Evolutionary conservation across 2,888 invertebrate species (phyloP).

Genomic region (Tiliacea citrago): DNA sequence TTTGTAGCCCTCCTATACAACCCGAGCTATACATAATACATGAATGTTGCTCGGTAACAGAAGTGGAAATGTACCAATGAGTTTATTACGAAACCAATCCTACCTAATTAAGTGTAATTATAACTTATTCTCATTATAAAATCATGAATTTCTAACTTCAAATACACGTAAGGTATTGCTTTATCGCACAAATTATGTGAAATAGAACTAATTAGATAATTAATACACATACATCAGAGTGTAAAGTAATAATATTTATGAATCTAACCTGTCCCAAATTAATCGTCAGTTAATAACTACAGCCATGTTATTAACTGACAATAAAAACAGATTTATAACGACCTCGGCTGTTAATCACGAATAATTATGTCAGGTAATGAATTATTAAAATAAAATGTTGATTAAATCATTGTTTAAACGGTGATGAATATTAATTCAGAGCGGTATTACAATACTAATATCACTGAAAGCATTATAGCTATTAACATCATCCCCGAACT

Average conservation of each 20-base stretch:
- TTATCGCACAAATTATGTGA: neutral
- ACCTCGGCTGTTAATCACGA: conserved; percentile 52
- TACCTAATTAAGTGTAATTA: conserved; percentile 33
- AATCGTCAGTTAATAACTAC: conserved; percentile 46
- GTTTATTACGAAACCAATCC: conserved; percentile 29
- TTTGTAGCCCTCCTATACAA: conserved; percentile 59
- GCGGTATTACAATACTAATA: conserved; percentile 35
- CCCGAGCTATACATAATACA: conserved; percentile 53
- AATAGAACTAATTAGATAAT: neutral
- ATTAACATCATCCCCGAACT: conserved; percentile 52
- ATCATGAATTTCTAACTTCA: conserved; percentile 4
- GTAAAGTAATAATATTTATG: conserved; percentile 33
- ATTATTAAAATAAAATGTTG: conserved; percentile 46
- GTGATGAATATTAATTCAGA: conserved; percentile 39
- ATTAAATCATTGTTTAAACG: conserved; percentile 28
- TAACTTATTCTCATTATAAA: conserved; percentile 17
- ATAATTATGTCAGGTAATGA: conserved; percentile 47
- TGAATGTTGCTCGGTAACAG: conserved; percentile 39
- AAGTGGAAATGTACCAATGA: conserved; percentile 19
- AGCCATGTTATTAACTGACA: conserved; percentile 51
- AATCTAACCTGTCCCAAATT: conserved; percentile 32
- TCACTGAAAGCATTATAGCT: conserved; percentile 39
- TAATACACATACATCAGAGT: conserved; percentile 6
- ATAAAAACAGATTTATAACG: conserved; percentile 62
- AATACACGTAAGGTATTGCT: neutral